Evolutionary conservation across 2,113 vertebrate species (phyloP).

Genomic region (Athene noctua): DNA sequence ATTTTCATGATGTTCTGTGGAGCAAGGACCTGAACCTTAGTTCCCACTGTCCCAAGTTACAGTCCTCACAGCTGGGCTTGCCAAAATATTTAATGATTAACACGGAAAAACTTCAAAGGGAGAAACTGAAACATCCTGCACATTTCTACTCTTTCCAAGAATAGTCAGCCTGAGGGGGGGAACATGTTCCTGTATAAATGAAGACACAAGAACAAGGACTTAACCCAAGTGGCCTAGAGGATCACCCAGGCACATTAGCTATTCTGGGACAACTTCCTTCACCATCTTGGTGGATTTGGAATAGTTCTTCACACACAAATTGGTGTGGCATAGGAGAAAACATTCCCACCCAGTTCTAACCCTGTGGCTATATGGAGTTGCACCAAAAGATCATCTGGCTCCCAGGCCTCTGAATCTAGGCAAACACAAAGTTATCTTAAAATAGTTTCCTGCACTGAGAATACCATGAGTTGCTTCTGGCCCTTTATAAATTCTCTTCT

Average conservation of each 20-base stretch:
- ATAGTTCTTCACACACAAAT: neutral
- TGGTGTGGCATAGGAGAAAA: neutral
- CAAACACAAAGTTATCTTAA: neutral
- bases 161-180: neutral
- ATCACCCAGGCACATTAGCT: neutral
- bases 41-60: neutral
- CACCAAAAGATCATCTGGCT: slow-evolving; percentile 7
- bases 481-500: neutral
- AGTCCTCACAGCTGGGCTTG: neutral
- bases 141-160: neutral
- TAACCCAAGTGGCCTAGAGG: neutral
- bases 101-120: neutral
- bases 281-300: neutral
- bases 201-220: neutral
- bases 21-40: neutral
- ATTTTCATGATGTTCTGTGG: neutral
- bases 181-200: neutral
- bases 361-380: neutral
- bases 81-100: neutral
- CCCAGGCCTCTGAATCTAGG: neutral
- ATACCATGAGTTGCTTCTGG: neutral
- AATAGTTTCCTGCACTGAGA: neutral
- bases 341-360: neutral
- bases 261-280: neutral
- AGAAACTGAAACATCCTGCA: neutral